Evolutionary conservation across 2,888 invertebrate species (phyloP).

Genomic region (Anthophora plumipes): DNA sequence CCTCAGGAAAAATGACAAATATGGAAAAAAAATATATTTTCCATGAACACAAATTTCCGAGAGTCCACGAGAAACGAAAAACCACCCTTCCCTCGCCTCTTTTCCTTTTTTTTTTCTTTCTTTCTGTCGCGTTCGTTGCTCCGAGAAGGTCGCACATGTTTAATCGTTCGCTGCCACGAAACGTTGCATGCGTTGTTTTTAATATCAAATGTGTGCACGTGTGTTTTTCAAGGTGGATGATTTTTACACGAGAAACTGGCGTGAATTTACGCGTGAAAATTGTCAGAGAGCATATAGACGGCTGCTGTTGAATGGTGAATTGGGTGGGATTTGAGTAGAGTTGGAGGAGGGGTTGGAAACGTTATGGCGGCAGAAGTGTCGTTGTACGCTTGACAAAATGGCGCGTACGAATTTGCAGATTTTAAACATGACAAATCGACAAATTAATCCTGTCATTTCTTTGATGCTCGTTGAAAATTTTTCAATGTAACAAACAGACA

Average conservation of each 20-base stretch:
- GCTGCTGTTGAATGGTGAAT: not conserved
- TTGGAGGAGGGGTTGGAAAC: not conserved
- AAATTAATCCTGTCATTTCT: too few species aligned
- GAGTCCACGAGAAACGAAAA: too few species aligned
- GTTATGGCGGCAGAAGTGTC: not conserved
- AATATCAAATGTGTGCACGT: slow-evolving; percentile 43
- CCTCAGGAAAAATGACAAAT: too few species aligned
- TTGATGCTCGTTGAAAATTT: not conserved
- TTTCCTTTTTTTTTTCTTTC: not conserved
- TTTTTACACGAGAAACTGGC: not conserved
- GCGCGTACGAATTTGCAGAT: slow-evolving; percentile 2
- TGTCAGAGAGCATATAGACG: not conserved
- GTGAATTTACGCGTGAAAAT: slow-evolving; percentile 10
- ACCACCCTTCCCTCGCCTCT: not conserved
- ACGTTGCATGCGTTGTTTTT: slow-evolving; percentile 50
- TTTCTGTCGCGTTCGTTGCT: not conserved
- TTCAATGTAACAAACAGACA: too few species aligned
- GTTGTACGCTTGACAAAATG: not conserved
- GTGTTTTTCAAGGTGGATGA: slow-evolving; percentile 33
- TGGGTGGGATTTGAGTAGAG: not conserved
- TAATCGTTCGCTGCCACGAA: slow-evolving; percentile 10
- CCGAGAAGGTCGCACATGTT: slow-evolving; percentile 6
- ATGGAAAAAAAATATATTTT: too few species aligned
- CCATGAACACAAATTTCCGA: too few species aligned
- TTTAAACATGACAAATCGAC: too few species aligned